Evolutionary conservation across 2,888 invertebrate genomes (phyloP), one percentile per base, ranked within the genome.

Genomic region (Poecilobothrus nobilitatus): DNA sequence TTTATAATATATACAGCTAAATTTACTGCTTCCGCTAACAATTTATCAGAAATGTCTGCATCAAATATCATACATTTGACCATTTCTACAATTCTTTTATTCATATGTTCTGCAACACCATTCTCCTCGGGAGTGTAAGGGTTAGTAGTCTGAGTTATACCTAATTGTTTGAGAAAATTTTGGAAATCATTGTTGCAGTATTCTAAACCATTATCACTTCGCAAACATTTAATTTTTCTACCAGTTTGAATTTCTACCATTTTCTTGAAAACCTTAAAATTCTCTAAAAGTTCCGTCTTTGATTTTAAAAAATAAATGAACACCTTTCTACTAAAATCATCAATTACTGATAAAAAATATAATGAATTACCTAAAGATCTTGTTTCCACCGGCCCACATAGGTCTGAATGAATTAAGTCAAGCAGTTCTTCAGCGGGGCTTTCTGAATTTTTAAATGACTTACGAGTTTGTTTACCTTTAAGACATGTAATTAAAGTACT

Each of bases 81-180:
- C 27, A 76, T 74, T 71, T 79, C 78, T 9, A 79, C 73, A 20
- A 79, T 71, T 64, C 76, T 79, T 67, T 76, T 72, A 70, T 75
- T 81, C 69, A 79, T 76, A 12, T 78, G 71, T 68, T 79, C 78
- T 0, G 76, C 76, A 67, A 73, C 71, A 5, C 78, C 78, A 72
- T 81, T 82, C 72, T 80, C 78, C 71, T 79, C 75, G 7, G 79
- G 78, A 15, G 77, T 77, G 70, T 77, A 77, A 6, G 73, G 70
- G 0, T 75, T 75, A 12, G 74, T 73, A 70, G 66, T 69, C 67
- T 74, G 73, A 27, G 71, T 65, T 34, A 76, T 75, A 67, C 76
- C 74, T 67, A 74, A 68, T 34, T 72, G 67, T 41, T 65, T n/a
- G n/a, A n/a, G n/a, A n/a, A n/a, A n/a, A n/a, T n/a, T n/a, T n/a